Evolutionary conservation across 2,797 vertebrate species (phyloP), one percentile per base, ranked within the genome.

Genomic region (Sphenopsis melanotis): DNA sequence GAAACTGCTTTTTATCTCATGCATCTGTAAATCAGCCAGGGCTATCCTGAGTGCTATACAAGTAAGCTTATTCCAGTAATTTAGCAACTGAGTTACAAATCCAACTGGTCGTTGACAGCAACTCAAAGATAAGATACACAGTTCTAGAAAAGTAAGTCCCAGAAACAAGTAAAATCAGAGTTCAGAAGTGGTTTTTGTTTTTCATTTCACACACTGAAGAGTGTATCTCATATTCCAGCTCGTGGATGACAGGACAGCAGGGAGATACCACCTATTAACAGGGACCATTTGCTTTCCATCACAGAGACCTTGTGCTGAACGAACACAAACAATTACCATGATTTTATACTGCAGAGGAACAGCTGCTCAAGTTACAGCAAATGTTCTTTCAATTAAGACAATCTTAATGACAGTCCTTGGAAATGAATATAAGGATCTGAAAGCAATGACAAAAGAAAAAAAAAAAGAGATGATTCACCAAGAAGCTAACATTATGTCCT

Each of bases 331-430:
- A 94, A 96, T 93, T 96, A 96, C 83, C 74, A 80, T 44, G 44
- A 94, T 91, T 97, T 91, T 74, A 78, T 37, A 83, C 27, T 71
- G 72, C 13, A 81, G 83, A 82, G 85, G 83, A 83, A 93, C 86
- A 97, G 93, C 97, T 95, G 95, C 91, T 97, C 89, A 97, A 97
- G 93, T 97, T 96, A 95, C 81, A 97, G 93, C 29, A 42, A 96
- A 91, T 93, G 83, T 93, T 89, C 96, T 96, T 97, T 96, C 90
- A 94, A 95, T 98, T 97, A 98, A 97, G 93, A 93, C 87, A 94
- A 83, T 93, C 94, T 87, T 94, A 89, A 94, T 87, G 94, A 97
- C 87, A 87, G 86, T 83, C 75, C 78, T n/a, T 88, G 90, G 83
- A 93, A 97, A 89, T 86, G 50, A 97, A 89, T 96, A 63, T 60